Base-by-base conservation (phyloP, 2,888 invertebrate genomes). In the Orgyia antiqua region DNA sequence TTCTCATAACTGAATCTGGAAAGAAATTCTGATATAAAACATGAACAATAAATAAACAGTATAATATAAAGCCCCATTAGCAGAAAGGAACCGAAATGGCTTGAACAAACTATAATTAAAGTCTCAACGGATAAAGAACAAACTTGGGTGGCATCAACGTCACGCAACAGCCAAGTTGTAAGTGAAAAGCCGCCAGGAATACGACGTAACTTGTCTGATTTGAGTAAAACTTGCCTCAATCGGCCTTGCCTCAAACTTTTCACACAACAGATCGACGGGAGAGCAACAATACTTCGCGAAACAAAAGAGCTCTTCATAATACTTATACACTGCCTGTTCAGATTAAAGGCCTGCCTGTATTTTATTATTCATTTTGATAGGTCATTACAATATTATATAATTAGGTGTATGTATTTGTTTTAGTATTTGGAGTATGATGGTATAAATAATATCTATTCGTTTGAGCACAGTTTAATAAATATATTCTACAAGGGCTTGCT, bases 121-220 rank as follows among this genome's bases (percentile, higher is more conserved):
- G 59, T 56, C 62, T 58, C 57, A 57, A 54, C 51, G 60, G 62
- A 68, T 69, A 73, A 75, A 75, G 68, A 71, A 68, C 67, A 70
- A 75, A 77, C 64, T 72, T 66, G 68, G 62, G 68, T 69, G 62
- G 68, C 67, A 67, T 68, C 68, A 66, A 60, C 71, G 68, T 76
- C 74, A 79, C 75, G 75, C 72, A 67, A 71, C 64, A 64, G 60
- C 59, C 54, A 72, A 73, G 63, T 73, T 63, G 53, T 51, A 63
- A 69, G 68, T 67, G 69, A 71, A 75, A 75, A 75, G 68, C 75
- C 70, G 62, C 67, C 53, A 70, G 64, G 66, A 69, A 68, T 74
- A 74, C 68, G 65, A 68, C 71, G 75, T 73, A 72, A 73, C 72
- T 79, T 70, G 74, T 70, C 68, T 70, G 72, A 75, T 77, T 78